A percentile compares a stretch with the other conserved stretches of the same genome.
Conservation (phyloP, 2,888 invertebrate species). For the Phengaris arion region DNA sequence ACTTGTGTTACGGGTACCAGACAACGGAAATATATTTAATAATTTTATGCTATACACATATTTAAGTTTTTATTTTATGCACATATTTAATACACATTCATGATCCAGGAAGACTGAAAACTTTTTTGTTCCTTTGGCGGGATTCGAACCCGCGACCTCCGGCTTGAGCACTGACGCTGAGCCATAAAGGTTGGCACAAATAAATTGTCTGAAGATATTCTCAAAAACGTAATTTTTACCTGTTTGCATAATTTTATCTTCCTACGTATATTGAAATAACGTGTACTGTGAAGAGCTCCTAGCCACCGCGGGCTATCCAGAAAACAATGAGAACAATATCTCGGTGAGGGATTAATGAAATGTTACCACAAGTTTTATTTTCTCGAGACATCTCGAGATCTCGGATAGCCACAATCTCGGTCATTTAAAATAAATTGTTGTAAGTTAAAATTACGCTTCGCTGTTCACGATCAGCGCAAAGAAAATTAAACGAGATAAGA, state of each 20-base stretch:
- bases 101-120: no score
- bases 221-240: neutral
- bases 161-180: no score
- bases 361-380: slow-evolving; percentile 30
- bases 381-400: slow-evolving; percentile 27
- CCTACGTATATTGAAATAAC: neutral
- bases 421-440: slow-evolving; percentile 28
- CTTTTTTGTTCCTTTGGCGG: no score
- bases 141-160: no score
- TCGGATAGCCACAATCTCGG: slow-evolving; percentile 22
- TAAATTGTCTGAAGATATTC: no score
- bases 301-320: slow-evolving; percentile 23
- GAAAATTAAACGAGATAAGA: slow-evolving; percentile 21
- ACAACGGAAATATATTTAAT: no score
- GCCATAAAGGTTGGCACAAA: no score
- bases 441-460: slow-evolving; percentile 13
- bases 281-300: slow-evolving; percentile 15
- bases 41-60: no score
- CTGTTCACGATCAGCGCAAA: slow-evolving; percentile 16
- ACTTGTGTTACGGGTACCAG: no score
- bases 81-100: no score
- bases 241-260: neutral
- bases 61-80: no score
- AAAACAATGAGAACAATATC: slow-evolving; percentile 31
- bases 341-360: slow-evolving; percentile 30